Evolutionary conservation across 2,888 invertebrate species (phyloP).

Genomic region (Cerastis rubricosa): DNA sequence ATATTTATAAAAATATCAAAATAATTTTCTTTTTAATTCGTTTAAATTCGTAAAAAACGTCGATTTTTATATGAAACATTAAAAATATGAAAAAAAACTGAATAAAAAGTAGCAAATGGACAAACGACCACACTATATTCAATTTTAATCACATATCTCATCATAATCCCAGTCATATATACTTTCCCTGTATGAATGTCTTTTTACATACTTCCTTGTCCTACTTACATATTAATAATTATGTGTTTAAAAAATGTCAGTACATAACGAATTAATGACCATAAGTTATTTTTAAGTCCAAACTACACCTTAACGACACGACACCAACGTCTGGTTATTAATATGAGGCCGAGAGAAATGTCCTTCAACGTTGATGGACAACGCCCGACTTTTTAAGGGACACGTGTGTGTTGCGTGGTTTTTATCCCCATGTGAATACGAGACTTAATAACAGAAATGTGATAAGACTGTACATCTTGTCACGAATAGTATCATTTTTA

Average conservation of each 20-base stretch:
- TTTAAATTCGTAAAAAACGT: too few species aligned
- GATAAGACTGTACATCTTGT: too few species aligned
- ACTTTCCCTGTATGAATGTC: constrained; percentile 43
- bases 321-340: not conserved
- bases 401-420: not conserved
- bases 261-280: not conserved
- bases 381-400: not conserved
- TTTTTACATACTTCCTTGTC: constrained; percentile 24
- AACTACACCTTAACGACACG: constrained; percentile 2
- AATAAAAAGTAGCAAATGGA: constrained; percentile 16
- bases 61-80: too few species aligned
- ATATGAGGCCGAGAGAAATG: not conserved
- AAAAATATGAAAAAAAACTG: not conserved
- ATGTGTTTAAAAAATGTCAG: not conserved
- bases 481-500: too few species aligned
- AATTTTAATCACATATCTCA: constrained; percentile 16
- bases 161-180: constrained; percentile 13
- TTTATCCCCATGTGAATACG: not conserved
- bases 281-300: not conserved
- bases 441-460: not conserved
- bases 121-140: constrained; percentile 7
- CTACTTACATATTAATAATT: not conserved
- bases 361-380: not conserved
- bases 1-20: too few species aligned
- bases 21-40: too few species aligned